Conservation (phyloP, 2,797 vertebrate genomes). For the Pipistrellus pygmaeus region DNA sequence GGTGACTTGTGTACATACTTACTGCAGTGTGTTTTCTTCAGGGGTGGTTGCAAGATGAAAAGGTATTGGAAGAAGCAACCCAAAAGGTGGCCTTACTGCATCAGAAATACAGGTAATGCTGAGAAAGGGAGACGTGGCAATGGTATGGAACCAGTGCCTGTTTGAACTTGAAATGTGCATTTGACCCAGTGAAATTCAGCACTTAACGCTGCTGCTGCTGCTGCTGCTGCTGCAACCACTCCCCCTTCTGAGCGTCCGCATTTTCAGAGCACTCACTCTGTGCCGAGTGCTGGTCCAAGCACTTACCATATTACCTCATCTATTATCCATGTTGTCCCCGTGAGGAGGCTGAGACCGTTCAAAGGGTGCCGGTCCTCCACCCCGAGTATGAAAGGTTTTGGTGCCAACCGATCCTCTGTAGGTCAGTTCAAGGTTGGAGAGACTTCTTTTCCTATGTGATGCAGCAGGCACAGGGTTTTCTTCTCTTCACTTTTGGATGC, state of each 20-base stretch:
- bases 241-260: fast-evolving
- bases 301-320: not conserved
- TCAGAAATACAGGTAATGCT: conserved; percentile 94
- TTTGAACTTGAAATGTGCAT: not conserved
- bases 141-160: not conserved
- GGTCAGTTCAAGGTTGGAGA: not conserved
- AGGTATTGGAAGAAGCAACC: conserved; percentile 96
- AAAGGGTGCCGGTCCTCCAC: not conserved
- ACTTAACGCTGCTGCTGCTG: not conserved
- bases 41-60: conserved; percentile 98
- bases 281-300: not conserved
- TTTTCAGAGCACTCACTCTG: not conserved
- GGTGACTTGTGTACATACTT: conserved; percentile 30
- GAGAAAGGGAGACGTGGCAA: not conserved
- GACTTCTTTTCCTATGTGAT: not conserved
- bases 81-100: conserved; percentile 97
- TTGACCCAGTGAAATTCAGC: not conserved
- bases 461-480: not conserved
- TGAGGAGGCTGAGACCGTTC: not conserved
- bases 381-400: not conserved
- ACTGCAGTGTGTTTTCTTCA: conserved; percentile 81
- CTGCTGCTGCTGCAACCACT: no score
- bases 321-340: not conserved
- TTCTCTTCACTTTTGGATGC: not conserved
- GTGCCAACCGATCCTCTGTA: not conserved